Base-by-base conservation (phyloP, 2,113 vertebrate genomes). In the Alectura lathami region DNA sequence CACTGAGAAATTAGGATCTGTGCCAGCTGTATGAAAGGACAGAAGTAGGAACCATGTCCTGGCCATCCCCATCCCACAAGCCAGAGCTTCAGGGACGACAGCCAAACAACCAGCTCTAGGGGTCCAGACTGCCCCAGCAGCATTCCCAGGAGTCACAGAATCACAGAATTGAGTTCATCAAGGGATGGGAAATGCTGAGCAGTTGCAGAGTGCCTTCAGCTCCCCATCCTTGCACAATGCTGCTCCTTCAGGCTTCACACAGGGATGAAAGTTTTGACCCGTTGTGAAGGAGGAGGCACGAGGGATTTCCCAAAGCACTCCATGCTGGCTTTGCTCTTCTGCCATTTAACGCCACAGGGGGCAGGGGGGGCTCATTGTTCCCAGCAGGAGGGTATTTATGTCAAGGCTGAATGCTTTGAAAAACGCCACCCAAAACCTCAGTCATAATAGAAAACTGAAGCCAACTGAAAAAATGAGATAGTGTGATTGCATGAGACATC, bases 391-490 rank as follows among this genome's bases (percentile, higher is more conserved):
- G 69, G 68, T 70, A 51, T 79, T 59, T 77, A 89, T 79, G 87
- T 85, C 75, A 86, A 86, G 47, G 26, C 59, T 27, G 47, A 76
- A 48, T 2, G 22, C 63, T 77, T 88, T 6, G 60, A 89, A 88
- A 89, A 74, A 66, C 73, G 83, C 89, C 76, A 86, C 64, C 79
- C 68, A 74, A 90, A 95, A 81, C 67, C 86, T 93, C 62, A 59
- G 51, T 83, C 86, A 29, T 83, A 94, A 93, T 24, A 74, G 88
- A 86, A 96, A 93, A 93, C 56, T 92, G 88, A 94, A 95, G 85
- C 40, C 86, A 86, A 90, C 76, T 24, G 40, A 59, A 68, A 92
- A 73, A 74, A 29, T 59, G 36, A 77, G 72, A 59, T 56, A 27
- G 54, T 84, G 42, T 53, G 93, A 7, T 53, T 47, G 50, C 51